Evolutionary conservation across 2,888 invertebrate genomes (phyloP), one percentile per base, ranked within the genome.

Genomic region (Papilio gigon): DNA sequence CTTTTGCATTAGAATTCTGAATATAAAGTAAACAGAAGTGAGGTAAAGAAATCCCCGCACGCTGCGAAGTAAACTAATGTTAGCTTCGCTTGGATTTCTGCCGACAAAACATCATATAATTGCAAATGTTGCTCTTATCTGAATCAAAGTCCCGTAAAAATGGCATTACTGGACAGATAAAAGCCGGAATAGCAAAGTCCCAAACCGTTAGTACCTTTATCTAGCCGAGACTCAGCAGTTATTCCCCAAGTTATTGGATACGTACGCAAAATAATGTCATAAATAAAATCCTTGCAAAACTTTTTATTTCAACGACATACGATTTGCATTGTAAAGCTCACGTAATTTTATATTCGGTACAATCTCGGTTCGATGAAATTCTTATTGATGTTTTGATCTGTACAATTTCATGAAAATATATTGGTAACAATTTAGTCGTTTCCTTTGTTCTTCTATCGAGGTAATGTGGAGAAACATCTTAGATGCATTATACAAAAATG

Each of bases 181-280:
- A 73, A 76, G 42, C 75, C 71, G 74, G 70, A 76, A 77, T 77
- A 75, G 74, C 74, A 73, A 50, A 71, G 73, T 67, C 71, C 71
- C 71, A 35, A 56, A 71, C 71, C 70, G 75, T 77, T 76, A 75
- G 72, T 73, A 72, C 71, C 73, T 75, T 75, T 77, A 77, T 77
- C 77, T 76, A 73, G 68, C 73, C 70, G 71, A 68, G 70, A 74
- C 73, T 75, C 73, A 71, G 76, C 76, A 75, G 73, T 75, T 75
- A 77, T 72, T 70, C 65, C 69, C 73, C 67, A 76, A 76, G 72
- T 76, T 76, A 77, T 76, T 76, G 76, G 76, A 73, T 71, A 68
- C 73, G 76, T 73, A 77, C 76, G 77, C 76, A 76, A 76, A 77
- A 76, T 74, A 75, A 73, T 71, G 64, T 70, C 72, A 74, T 76